Evolutionary conservation across 1,140 invertebrate species (phyloP).

Genomic region (Zelostemma sp.): DNA sequence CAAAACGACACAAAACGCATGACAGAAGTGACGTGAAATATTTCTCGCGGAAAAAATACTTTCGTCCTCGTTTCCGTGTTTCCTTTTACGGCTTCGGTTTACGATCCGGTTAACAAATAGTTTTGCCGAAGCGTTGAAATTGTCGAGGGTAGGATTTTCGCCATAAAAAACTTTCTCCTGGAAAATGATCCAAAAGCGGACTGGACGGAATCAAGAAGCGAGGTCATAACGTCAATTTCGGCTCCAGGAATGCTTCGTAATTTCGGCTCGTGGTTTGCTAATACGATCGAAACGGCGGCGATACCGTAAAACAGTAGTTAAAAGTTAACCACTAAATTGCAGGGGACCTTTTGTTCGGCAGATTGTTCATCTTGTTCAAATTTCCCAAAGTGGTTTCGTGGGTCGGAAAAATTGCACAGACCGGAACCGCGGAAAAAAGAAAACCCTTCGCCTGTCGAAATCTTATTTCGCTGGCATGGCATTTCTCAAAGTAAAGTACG

Average conservation of each 20-base stretch:
- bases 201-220: slow-evolving; percentile 1
- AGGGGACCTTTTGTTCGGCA: neutral
- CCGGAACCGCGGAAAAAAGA: too few relatives aligned
- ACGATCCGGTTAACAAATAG: neutral
- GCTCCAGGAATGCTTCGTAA: slow-evolving; percentile 4
- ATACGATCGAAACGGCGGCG: slow-evolving; percentile 29
- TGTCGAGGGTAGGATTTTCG: neutral
- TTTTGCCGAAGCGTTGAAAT: neutral
- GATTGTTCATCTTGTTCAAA: neutral
- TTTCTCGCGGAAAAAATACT: neutral
- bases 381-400: neutral
- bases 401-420: neutral
- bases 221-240: slow-evolving; percentile 11
- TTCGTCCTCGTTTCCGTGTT: neutral
- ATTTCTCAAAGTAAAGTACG: neutral
- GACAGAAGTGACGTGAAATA: slow-evolving; percentile 10
- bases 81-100: neutral
- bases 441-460: neutral
- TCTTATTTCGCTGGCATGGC: neutral
- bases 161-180: neutral
- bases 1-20: slow-evolving; percentile 12
- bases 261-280: slow-evolving; percentile 11
- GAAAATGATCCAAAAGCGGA: neutral
- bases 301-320: slow-evolving; percentile 48
- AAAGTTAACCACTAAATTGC: slow-evolving; percentile 42